Conservation (phyloP, 2,888 invertebrate species). For the Punctoribates punctum region DNA sequence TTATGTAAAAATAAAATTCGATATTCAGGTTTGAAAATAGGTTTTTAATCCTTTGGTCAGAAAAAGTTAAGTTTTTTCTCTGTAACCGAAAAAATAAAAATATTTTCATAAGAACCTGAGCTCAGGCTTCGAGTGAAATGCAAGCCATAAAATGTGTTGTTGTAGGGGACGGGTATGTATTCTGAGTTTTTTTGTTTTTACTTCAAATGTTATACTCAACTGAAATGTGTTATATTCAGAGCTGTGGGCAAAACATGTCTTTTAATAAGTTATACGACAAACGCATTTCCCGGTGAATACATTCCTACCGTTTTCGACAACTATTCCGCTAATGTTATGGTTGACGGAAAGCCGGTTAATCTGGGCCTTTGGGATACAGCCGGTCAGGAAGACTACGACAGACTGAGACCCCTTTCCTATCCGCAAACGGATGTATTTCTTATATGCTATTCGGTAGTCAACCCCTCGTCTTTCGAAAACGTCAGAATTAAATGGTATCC, state of each 20-base stretch:
- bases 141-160: conserved; percentile 99
- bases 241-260: conserved; percentile 67
- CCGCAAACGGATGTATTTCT: conserved; percentile 99
- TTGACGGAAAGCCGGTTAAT: conserved; percentile 94
- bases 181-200: not conserved
- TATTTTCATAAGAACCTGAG: not conserved
- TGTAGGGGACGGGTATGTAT: conserved; percentile 75
- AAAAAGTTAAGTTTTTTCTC: not conserved
- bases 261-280: conserved; percentile 97
- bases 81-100: not conserved
- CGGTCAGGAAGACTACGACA: conserved; percentile 95
- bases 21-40: too few relatives aligned
- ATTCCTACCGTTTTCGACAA: conserved; percentile 99
- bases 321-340: conserved; percentile 91
- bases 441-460: conserved; percentile 98
- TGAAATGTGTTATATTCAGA: conserved; percentile 9
- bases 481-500: conserved; percentile 99
- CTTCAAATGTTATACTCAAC: not conserved
- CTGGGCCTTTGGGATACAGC: conserved; percentile 98
- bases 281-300: conserved; percentile 98
- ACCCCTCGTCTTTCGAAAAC: conserved; percentile 98
- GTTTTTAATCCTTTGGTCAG: too few relatives aligned
- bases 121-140: conserved; percentile 60
- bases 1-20: conserved; percentile 1
- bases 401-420: conserved; percentile 90